Evolutionary conservation across 1,140 invertebrate genomes (phyloP).

Genomic region (Camponotus vicinus): DNA sequence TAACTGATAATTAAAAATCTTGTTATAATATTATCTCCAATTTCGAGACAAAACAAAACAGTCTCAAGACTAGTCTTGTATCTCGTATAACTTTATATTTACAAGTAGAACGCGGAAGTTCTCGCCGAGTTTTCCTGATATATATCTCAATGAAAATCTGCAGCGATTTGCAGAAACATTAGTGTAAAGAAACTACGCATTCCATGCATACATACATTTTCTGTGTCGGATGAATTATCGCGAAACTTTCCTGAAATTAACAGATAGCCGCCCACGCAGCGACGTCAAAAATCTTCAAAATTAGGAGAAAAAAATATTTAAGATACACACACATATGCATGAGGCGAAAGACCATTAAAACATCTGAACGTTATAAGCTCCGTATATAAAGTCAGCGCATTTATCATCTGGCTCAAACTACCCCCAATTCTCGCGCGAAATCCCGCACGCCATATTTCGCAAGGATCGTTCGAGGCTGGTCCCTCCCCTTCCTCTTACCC

Average conservation of each 20-base stretch:
- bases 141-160: slow-evolving; percentile 5
- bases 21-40: no score
- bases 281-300: background rate
- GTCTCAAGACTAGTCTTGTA: no score
- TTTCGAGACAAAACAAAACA: no score
- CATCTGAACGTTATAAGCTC: slow-evolving; percentile 29
- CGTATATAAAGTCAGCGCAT: slow-evolving; percentile 43
- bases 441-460: slow-evolving; percentile 26
- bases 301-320: slow-evolving; percentile 17
- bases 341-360: slow-evolving; percentile 39
- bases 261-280: slow-evolving; percentile 13
- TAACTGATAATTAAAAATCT: no score
- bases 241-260: slow-evolving; percentile 45
- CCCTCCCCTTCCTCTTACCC: no score
- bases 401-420: slow-evolving; percentile 52
- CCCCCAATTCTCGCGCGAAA: slow-evolving; percentile 44
- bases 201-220: background rate
- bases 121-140: background rate
- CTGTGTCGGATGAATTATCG: background rate
- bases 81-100: no score
- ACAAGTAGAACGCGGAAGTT: background rate
- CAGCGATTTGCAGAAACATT: slow-evolving; percentile 5
- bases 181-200: background rate
- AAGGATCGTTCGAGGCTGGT: slow-evolving; percentile 18
- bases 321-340: background rate